phyloP scores from a whole-genome alignment of 1,140 invertebrate species.

The Antheraea pernyi region DNA sequence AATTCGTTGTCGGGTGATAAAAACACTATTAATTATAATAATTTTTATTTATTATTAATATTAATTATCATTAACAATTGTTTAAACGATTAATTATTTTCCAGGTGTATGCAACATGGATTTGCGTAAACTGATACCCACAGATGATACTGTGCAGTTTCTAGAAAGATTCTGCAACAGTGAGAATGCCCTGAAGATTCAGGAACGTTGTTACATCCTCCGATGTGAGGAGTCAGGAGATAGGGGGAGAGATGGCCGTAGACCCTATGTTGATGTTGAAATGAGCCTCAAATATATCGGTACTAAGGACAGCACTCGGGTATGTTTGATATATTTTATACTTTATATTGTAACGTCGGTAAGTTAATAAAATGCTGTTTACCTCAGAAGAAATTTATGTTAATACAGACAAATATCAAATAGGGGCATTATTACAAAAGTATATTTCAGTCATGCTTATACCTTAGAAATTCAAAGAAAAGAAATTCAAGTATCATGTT shows the following conservation, averaged over 20 bases:
- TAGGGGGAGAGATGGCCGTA: constrained; percentile 15
- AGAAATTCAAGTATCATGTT: too few relatives aligned
- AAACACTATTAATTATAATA: too few relatives aligned
- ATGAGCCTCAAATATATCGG: constrained; percentile 55
- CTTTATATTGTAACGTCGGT: too few relatives aligned
- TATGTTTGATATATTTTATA: constrained; percentile 8
- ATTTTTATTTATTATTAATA: too few relatives aligned
- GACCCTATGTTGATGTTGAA: constrained; percentile 59
- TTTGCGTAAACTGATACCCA: constrained; percentile 61
- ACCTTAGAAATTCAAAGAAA: too few relatives aligned
- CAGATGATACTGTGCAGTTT: constrained; percentile 49
- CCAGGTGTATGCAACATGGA: constrained; percentile 67
- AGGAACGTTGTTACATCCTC: constrained; percentile 59
- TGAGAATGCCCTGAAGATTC: constrained; percentile 38
- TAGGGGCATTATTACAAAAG: too few relatives aligned
- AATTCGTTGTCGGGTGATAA: too few relatives aligned
- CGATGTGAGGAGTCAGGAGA: constrained; percentile 35
- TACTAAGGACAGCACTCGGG: constrained; percentile 29
- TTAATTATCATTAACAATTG: too few relatives aligned
- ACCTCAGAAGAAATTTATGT: too few relatives aligned
- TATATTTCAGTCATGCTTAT: too few relatives aligned
- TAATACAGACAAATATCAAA: too few relatives aligned
- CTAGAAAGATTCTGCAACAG: constrained; percentile 46
- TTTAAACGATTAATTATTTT: constrained; percentile 12
- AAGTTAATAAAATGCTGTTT: too few relatives aligned